Percentiles rank a stretch among this genome's conserved stretches.
Evolutionary conservation across 2,113 vertebrate species (phyloP).

Genomic region (Crotophaga sulcirostris): DNA sequence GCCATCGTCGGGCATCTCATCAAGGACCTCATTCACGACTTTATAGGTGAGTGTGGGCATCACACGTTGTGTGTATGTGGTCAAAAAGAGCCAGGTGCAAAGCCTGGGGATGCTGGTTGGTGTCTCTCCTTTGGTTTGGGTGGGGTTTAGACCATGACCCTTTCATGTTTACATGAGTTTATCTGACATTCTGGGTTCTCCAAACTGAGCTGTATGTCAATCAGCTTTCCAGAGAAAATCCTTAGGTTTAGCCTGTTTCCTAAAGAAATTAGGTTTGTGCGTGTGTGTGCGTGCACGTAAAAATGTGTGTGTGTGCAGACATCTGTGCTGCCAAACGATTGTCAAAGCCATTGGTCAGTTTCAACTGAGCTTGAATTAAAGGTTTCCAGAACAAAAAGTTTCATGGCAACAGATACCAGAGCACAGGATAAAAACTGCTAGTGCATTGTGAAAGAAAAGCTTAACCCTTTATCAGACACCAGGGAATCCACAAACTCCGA

Average conservation of each 20-base stretch:
- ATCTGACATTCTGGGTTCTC: neutral
- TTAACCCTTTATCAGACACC: neutral
- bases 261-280: neutral
- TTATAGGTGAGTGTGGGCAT: slow-evolving; percentile 79
- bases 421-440: neutral
- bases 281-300: rapidly evolving
- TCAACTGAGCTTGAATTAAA: neutral
- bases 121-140: neutral
- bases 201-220: neutral
- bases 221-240: neutral
- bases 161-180: neutral
- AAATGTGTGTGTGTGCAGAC: rapidly evolving
- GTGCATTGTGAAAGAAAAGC: neutral
- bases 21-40: slow-evolving; percentile 88
- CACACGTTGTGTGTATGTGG: neutral
- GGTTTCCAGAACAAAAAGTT: neutral
- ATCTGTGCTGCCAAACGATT: neutral
- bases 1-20: slow-evolving; percentile 89
- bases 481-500: neutral
- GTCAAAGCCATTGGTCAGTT: neutral
- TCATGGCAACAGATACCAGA: neutral
- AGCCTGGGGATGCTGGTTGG: neutral
- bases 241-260: neutral
- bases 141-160: neutral
- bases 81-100: neutral